Percentiles rank a stretch among this genome's conserved stretches.
phyloP scores from a whole-genome alignment of 2,888 invertebrate species.

The Clusia tigrina region DNA sequence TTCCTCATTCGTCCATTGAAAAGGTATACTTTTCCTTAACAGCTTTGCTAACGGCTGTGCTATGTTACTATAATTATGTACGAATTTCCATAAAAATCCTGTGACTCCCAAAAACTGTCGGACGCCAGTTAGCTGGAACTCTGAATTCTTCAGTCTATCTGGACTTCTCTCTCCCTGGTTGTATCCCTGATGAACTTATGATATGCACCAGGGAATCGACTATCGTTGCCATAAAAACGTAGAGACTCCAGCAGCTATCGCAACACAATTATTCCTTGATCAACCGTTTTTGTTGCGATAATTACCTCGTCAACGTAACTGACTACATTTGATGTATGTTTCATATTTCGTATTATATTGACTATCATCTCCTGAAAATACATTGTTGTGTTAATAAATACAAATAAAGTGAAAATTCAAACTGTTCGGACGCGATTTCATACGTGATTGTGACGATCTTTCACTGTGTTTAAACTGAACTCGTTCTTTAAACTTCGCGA shows the following conservation, averaged over 20 bases:
- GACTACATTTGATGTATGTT: no score
- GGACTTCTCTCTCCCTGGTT: slow-evolving; percentile 21
- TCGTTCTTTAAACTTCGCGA: no score
- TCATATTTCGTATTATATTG: no score
- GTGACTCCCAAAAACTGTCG: slow-evolving; percentile 27
- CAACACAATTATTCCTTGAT: slow-evolving; percentile 1
- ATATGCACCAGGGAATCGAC: slow-evolving; percentile 27
- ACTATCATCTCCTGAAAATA: slow-evolving; percentile 51
- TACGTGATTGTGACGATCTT: no score
- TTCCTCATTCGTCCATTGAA: slow-evolving; percentile 39
- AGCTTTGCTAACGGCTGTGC: background rate
- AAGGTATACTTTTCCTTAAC: slow-evolving; percentile 24
- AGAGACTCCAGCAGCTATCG: slow-evolving; percentile 19
- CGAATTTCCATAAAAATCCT: slow-evolving; percentile 22
- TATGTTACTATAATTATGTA: background rate
- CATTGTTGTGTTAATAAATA: slow-evolving; percentile 50
- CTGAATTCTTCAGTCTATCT: slow-evolving; percentile 27
- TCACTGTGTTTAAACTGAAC: no score
- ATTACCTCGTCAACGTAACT: no score
- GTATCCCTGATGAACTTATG: slow-evolving; percentile 16
- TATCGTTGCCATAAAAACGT: slow-evolving; percentile 11
- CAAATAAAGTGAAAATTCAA: no score
- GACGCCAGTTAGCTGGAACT: slow-evolving; percentile 22
- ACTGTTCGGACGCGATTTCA: no score
- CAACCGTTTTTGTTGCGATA: no score